phyloP scores from a whole-genome alignment of 2,888 invertebrate genomes.

The Encarsia formosa region DNA sequence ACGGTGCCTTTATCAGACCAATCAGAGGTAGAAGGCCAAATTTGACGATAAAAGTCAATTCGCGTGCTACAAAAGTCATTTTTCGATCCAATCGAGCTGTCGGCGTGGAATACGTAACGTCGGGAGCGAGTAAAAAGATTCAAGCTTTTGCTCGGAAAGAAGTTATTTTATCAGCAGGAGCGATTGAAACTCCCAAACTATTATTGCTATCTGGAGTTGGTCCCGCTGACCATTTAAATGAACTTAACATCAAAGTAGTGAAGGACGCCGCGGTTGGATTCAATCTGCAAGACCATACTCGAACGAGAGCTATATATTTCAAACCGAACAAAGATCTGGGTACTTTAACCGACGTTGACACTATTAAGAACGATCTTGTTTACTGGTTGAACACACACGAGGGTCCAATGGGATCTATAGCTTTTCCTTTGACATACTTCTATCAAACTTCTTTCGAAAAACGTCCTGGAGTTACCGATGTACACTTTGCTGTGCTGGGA shows the following conservation, averaged over 20 bases:
- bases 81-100: background rate
- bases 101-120: background rate
- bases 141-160: background rate
- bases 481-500: no score
- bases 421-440: background rate
- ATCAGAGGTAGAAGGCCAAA: conserved; percentile 4
- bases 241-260: background rate
- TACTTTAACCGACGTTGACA: background rate
- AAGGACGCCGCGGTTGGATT: conserved; percentile 4
- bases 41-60: background rate
- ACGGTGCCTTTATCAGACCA: conserved; percentile 1
- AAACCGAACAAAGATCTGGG: background rate
- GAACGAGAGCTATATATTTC: background rate
- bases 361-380: background rate
- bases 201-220: conserved; percentile 8
- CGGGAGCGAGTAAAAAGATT: background rate
- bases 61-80: background rate
- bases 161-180: conserved; percentile 3
- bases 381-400: background rate
- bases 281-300: background rate
- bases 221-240: background rate
- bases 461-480: background rate
- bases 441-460: background rate
- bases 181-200: background rate
- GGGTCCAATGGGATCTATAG: background rate